These are phyloP conservation scores for Drosophila siamana DNA, from an alignment of 2,888 invertebrate genomes.

Conservation along the genomic window DNA sequence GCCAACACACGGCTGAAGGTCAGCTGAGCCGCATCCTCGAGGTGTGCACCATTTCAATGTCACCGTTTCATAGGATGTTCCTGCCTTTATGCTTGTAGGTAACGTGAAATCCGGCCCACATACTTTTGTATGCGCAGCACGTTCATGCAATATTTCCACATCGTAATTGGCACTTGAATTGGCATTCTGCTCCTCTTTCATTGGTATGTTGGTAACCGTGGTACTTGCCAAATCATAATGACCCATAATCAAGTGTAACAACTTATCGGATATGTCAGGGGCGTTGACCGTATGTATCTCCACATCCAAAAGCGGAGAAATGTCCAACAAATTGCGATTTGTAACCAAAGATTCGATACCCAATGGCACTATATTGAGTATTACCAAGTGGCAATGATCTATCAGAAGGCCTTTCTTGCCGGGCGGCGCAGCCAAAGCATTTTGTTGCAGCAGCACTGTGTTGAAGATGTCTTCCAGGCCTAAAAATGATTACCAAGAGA, in stretches of 20 bases:
- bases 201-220: conserved; percentile 99
- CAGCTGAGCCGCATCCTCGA: conserved; percentile 92
- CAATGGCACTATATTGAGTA: conserved; percentile 94
- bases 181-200: conserved; percentile 99
- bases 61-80: conserved; percentile 91
- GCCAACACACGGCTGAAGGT: conserved; percentile 92
- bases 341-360: conserved; percentile 92
- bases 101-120: conserved; percentile 88
- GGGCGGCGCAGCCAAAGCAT: conserved; percentile 88
- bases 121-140: conserved; percentile 93
- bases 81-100: conserved; percentile 89
- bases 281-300: conserved; percentile 94
- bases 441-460: conserved; percentile 92
- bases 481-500: background rate
- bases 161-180: conserved; percentile 99
- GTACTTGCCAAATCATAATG: conserved; percentile 97
- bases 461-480: conserved; percentile 93
- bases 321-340: conserved; percentile 89
- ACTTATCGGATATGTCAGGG: conserved; percentile 90
- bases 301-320: conserved; percentile 90
- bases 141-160: conserved; percentile 97
- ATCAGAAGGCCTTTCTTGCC: conserved; percentile 89
- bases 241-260: conserved; percentile 91
- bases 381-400: conserved; percentile 95
- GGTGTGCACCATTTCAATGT: conserved; percentile 99